A percentile compares a stretch with the other conserved stretches of the same genome.
Evolutionary conservation across 1,140 invertebrate species (phyloP).

Genomic region (Lucilia sericata): DNA sequence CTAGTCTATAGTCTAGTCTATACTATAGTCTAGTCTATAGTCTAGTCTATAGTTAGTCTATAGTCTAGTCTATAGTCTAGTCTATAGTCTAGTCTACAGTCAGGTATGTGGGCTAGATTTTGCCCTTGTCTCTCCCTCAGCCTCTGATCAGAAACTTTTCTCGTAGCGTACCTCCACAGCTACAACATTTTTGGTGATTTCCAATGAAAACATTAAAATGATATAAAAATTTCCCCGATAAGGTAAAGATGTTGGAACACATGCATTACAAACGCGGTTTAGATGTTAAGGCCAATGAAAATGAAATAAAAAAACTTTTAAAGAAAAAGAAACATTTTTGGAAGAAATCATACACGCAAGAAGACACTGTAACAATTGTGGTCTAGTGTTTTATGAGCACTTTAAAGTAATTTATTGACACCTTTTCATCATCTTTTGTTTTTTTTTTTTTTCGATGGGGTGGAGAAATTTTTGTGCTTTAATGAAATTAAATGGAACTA

Average conservation of each 20-base stretch:
- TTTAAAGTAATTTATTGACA: constrained; percentile 27
- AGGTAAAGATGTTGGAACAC: not conserved
- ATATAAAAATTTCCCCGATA: not conserved
- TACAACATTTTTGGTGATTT: not conserved
- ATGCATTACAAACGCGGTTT: not conserved
- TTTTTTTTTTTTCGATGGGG: not conserved
- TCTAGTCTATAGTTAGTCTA: too few species aligned
- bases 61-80: too few species aligned
- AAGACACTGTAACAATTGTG: not conserved
- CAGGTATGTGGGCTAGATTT: too few species aligned
- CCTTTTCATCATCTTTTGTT: constrained; percentile 22
- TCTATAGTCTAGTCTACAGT: too few species aligned
- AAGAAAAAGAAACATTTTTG: too few species aligned
- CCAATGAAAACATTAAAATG: constrained; percentile 29
- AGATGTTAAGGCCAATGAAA: not conserved
- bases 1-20: too few species aligned
- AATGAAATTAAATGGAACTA: not conserved
- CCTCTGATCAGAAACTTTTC: too few species aligned
- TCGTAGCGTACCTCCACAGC: not conserved
- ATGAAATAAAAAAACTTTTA: not conserved
- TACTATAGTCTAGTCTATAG: too few species aligned
- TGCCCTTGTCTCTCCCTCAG: too few species aligned
- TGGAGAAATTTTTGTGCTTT: not conserved
- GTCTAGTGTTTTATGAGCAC: not conserved
- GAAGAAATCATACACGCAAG: too few species aligned